These are phyloP conservation scores for Pitangus sulphuratus DNA, from an alignment of 2,797 vertebrate genomes.

Conservation along the genomic window DNA sequence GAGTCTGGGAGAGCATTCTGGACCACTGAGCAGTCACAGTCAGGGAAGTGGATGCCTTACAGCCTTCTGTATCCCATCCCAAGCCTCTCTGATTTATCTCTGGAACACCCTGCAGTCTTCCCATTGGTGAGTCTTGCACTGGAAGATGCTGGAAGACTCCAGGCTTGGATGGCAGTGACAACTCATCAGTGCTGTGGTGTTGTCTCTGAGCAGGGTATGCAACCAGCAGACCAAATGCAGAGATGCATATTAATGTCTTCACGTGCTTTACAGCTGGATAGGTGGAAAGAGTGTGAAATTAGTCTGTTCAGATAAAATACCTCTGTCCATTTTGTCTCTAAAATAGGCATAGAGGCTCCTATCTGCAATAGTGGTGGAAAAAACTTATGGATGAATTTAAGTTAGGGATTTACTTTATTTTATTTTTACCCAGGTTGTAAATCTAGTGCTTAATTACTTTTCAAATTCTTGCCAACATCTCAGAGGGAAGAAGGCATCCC, in stretches of 20 bases:
- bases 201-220: neutral
- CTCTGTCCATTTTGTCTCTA: neutral
- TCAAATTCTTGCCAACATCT: neutral
- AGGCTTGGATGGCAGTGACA: neutral
- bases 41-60: neutral
- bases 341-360: neutral
- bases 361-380: neutral
- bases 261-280: neutral
- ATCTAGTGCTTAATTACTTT: neutral
- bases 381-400: neutral
- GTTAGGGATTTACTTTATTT: neutral
- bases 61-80: neutral
- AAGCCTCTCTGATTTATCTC: neutral
- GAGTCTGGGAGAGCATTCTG: neutral
- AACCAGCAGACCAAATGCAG: neutral
- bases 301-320: neutral
- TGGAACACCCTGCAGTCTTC: neutral
- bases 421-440: neutral
- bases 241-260: neutral
- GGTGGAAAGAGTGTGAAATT: neutral
- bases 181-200: accelerated
- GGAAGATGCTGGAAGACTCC: neutral
- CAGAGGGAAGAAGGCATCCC: neutral
- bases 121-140: neutral
- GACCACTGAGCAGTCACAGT: neutral